Evolutionary conservation across 2,888 invertebrate species (phyloP).

Genomic region (Drosophila merina): DNA sequence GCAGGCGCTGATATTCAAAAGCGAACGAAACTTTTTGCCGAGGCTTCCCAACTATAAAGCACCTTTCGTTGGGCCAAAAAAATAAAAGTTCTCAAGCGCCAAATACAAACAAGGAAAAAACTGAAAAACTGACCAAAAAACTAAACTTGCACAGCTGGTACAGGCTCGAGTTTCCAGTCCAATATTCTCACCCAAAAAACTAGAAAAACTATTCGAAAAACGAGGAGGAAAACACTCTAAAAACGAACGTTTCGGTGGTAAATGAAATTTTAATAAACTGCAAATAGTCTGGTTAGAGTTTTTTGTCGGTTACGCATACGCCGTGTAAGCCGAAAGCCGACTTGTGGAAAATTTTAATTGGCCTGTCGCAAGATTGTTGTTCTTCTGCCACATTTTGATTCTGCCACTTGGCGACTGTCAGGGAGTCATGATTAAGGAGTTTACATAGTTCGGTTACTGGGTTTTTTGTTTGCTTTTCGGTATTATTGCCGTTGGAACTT

Average conservation of each 20-base stretch:
- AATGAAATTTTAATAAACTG: constrained; percentile 54
- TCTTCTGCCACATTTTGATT: constrained; percentile 56
- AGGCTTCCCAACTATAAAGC: constrained; percentile 29
- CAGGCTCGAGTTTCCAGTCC: constrained; percentile 5
- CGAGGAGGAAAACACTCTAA: neutral
- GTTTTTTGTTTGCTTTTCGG: constrained; percentile 54
- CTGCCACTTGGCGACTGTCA: constrained; percentile 33
- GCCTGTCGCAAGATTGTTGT: constrained; percentile 44
- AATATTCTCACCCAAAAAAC: constrained; percentile 24
- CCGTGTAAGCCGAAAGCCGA: constrained; percentile 53
- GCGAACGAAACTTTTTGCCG: constrained; percentile 29
- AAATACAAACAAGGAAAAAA: constrained; percentile 13
- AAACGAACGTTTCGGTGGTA: constrained; percentile 17
- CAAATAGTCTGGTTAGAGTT: constrained; percentile 52
- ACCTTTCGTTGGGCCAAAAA: constrained; percentile 27
- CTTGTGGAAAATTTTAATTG: constrained; percentile 70
- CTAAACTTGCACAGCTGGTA: constrained; percentile 15
- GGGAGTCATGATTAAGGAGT: constrained; percentile 67
- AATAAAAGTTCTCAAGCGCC: constrained; percentile 33
- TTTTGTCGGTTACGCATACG: constrained; percentile 67
- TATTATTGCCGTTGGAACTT: constrained; percentile 44
- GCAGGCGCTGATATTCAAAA: constrained; percentile 42
- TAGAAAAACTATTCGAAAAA: neutral
- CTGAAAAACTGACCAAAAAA: constrained; percentile 5
- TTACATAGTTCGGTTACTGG: constrained; percentile 58